Evolutionary conservation across 2,797 vertebrate species (phyloP).

Genomic region (Pseudopleuronectes americanus): DNA sequence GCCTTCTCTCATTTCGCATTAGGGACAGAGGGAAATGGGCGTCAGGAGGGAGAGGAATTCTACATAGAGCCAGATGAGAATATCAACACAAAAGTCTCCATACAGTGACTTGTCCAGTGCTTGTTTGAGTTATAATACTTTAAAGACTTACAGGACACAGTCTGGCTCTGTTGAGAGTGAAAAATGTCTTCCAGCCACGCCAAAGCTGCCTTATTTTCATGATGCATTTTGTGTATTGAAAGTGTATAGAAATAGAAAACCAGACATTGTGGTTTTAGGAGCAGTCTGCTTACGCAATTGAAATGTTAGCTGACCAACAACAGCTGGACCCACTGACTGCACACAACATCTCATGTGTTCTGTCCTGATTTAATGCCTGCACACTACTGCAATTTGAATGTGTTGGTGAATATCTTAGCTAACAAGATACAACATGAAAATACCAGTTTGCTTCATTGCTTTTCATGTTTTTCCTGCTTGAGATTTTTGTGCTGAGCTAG

Average conservation of each 20-base stretch:
- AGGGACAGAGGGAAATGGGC: not conserved
- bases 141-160: conserved; percentile 35
- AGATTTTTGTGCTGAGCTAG: not conserved
- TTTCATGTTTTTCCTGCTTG: conserved; percentile 5
- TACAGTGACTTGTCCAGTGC: not conserved
- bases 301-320: conserved; percentile 54
- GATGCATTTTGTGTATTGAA: conserved; percentile 51
- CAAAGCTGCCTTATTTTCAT: conserved; percentile 37
- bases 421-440: conserved; percentile 12
- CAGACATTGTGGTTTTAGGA: conserved; percentile 59
- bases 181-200: conserved; percentile 19
- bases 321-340: conserved; percentile 41
- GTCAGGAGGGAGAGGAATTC: too few species aligned
- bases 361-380: conserved; percentile 36
- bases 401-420: conserved; percentile 13
- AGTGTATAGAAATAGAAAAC: conserved; percentile 50
- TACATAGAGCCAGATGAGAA: not conserved
- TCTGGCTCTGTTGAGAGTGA: conserved; percentile 19
- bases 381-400: not conserved
- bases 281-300: conserved; percentile 48
- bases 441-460: not conserved
- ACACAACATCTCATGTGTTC: conserved; percentile 32
- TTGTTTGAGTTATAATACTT: conserved; percentile 37
- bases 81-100: conserved; percentile 5
- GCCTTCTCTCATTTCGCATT: too few species aligned